Evolutionary conservation across 1,140 invertebrate species (phyloP), one percentile per base, ranked within the genome.

Genomic region (Portunus trituberculatus): DNA sequence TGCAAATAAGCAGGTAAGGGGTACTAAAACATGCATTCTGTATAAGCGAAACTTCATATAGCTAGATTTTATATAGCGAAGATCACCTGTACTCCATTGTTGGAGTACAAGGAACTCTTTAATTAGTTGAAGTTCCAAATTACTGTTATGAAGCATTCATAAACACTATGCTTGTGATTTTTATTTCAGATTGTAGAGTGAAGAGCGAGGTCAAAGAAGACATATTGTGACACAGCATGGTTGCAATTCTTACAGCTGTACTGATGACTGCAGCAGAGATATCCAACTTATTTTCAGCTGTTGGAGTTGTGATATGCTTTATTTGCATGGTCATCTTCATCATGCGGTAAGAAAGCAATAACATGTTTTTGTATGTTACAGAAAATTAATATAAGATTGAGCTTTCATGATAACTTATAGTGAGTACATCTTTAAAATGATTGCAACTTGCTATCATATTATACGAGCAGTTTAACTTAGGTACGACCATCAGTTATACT

Each of bases 251-350:
- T 97, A 97, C 97, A 96, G 97, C 97, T 97, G 98, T 97, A 96
- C 97, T 98, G 93, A 97, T 98, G 90, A 98, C 98, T 94, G 97
- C 98, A 96, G 98, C 98, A 88, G 98, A 98, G 96, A 97, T 98
- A 96, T 98, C 98, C 96, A 98, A 98, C 97, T 98, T 98, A 96
- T 98, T 98, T 97, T 98, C 98, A 96, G 98, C 98, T 96, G 97
- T 98, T 95, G 98, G 97, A 28, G 97, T 98, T 67, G 97, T 98
- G 31, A 97, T 98, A 96, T 97, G 97, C 97, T 98, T 98, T 96
- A 97, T 97, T 96, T 97, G 97, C 32, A 97, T 98, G 97, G 97
- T 98, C 67, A 96, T 98, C 82, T 97, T 98, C 96, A 97, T 98
- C 45, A 97, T 97, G 97, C 97, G 97, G 97, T 98, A 96, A 96